Base-by-base conservation (phyloP, 2,113 vertebrate genomes). In the Psittacus erithacus region DNA sequence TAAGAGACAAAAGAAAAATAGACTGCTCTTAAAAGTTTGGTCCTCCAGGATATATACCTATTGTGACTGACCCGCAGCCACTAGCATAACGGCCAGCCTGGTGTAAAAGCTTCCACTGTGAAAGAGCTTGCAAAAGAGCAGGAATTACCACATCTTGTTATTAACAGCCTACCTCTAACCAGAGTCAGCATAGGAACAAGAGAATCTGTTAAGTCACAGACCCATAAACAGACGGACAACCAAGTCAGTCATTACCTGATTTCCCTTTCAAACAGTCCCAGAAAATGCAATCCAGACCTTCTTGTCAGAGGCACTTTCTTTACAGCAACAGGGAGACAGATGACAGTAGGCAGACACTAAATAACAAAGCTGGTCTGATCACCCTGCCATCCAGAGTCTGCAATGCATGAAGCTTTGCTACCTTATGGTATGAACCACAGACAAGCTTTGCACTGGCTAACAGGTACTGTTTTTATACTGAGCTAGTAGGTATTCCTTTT, bases 251-350 rank as follows among this genome's bases (percentile, higher is more conserved):
- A 33, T 49, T 33, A 65, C 16, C 47, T 1, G 1, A 79, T 50
- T 94, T 93, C 74, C 74, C 59, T 94, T 92, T 65, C 74, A 27
- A 78, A 85, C 57, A 96, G 88, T 87, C 57, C 84, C 86, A 94
- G 96, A 96, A 97, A 95, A 94, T 94, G 88, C 90, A 97, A 95
- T n/a, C 62, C 84, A 93, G 92, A 92, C 86, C 86, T 94, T 90
- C 68, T 46, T n/a, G 86, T 46, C 69, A 92, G 83, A 94, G 90
- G 83, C 77, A 76, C 57, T 12, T 73, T 88, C 38, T 69, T 64
- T 46, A 89, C 23, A 28, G 81, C 44, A 52, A 13, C 0, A 39
- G 57, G 63, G 59, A 92, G 77, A 20, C 50, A 75, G 88, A 16
- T 41, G 90, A 11, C 65, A 31, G 73, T 2, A 39, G 17, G 53